These are phyloP conservation scores for Zalophus californianus DNA, from an alignment of 2,797 vertebrate genomes.

Conservation along the genomic window DNA sequence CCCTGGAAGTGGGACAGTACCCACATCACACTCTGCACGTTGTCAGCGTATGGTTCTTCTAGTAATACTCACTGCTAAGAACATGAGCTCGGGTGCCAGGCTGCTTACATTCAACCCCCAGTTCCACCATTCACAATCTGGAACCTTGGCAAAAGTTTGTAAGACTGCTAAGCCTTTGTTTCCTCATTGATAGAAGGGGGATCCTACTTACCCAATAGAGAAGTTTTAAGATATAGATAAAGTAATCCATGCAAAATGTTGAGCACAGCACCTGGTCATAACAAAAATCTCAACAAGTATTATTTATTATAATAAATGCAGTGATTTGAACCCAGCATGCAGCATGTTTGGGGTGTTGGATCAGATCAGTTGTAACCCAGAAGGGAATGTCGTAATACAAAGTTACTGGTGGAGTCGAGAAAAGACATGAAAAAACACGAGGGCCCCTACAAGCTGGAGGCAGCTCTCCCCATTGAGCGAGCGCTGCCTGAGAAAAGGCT, in stretches of 20 bases:
- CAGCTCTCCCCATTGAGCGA: not conserved
- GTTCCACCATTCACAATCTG: not conserved
- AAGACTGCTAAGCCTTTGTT: not conserved
- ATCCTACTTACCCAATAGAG: not conserved
- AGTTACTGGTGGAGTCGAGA: not conserved
- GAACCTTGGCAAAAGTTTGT: not conserved
- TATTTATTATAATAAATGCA: not conserved
- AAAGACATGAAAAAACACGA: not conserved
- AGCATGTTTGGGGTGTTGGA: not conserved
- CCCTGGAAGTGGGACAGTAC: not conserved
- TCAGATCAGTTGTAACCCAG: not conserved
- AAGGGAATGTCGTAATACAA: not conserved
- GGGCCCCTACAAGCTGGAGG: not conserved
- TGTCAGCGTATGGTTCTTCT: not conserved
- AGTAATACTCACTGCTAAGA: not conserved
- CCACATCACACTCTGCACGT: not conserved
- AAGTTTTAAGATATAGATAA: not conserved
- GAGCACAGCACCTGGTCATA: not conserved
- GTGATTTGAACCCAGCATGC: not conserved
- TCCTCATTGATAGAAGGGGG: not conserved
- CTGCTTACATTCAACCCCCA: not conserved
- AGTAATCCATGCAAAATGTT: not conserved
- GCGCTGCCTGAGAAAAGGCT: conserved; percentile 52
- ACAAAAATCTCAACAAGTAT: not conserved
- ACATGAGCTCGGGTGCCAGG: not conserved